phyloP scores from a whole-genome alignment of 23 tunicate genomes.

The Ciona savignyi region DNA sequence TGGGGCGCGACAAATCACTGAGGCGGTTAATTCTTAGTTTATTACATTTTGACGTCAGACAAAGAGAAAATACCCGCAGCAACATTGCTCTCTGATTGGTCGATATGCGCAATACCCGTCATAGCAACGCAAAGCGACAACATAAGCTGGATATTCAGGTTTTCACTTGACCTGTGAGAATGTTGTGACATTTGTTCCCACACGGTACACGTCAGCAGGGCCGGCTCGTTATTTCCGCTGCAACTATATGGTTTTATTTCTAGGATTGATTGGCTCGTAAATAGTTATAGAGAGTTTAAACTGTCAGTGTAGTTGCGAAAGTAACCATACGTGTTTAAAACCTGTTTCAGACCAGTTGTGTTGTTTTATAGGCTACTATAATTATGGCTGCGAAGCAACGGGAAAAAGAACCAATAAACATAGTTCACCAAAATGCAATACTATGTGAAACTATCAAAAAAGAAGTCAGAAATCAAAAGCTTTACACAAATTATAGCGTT shows the following conservation, averaged over 20 bases:
- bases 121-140: no score
- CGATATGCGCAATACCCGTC: no score
- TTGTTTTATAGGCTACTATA: background rate
- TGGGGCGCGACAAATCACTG: background rate
- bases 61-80: constrained; percentile 1
- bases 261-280: background rate
- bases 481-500: constrained; percentile 92
- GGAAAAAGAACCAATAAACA: constrained; percentile 83
- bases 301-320: background rate
- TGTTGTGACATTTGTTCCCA: no score
- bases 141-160: no score
- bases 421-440: constrained; percentile 97
- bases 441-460: constrained; percentile 82
- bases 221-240: no score
- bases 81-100: no score
- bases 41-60: background rate
- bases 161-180: no score
- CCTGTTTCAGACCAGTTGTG: no score
- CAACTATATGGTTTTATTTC: no score
- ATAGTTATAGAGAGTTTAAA: background rate
- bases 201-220: no score
- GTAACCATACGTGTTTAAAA: no score
- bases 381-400: constrained; percentile 36
- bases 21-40: background rate
- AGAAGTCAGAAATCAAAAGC: constrained; percentile 89